phyloP scores from a whole-genome alignment of 2,888 invertebrate species.

The Lottia scabra region DNA sequence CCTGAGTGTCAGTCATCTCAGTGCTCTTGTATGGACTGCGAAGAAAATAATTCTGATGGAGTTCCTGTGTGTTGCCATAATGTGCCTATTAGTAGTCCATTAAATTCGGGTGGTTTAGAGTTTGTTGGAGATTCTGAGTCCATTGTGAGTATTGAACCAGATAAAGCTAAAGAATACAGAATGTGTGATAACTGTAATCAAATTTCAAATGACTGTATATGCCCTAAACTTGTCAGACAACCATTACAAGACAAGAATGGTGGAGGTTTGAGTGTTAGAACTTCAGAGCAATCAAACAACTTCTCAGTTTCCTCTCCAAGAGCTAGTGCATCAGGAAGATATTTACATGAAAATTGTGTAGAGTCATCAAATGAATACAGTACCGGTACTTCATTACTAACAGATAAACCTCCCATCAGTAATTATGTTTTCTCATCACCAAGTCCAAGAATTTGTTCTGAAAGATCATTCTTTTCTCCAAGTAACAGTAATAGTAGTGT shows the following conservation, averaged over 20 bases:
- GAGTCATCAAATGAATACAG: not conserved
- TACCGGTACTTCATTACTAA: not conserved
- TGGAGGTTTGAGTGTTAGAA: not conserved
- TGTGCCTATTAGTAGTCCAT: not conserved
- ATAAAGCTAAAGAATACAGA: conserved; percentile 11
- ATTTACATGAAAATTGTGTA: not conserved
- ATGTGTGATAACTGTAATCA: conserved; percentile 15
- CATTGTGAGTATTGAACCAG: not conserved
- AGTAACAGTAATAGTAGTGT: conserved; percentile 54
- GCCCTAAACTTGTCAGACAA: not conserved
- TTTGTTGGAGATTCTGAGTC: not conserved
- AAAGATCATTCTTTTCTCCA: conserved; percentile 59
- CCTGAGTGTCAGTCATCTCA: not conserved
- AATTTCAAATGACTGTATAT: conserved; percentile 5
- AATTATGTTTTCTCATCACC: not conserved
- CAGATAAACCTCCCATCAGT: not conserved
- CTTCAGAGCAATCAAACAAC: not conserved
- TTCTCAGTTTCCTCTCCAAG: not conserved
- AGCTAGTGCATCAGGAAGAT: not conserved
- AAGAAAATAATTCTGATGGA: not conserved
- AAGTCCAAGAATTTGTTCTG: conserved; percentile 35
- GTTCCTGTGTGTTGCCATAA: no score
- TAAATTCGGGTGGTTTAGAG: not conserved
- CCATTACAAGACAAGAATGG: not conserved
- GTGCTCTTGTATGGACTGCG: not conserved